Evolutionary conservation across 2,888 invertebrate genomes (phyloP).

Genomic region (Bembecia ichneumoniformis): DNA sequence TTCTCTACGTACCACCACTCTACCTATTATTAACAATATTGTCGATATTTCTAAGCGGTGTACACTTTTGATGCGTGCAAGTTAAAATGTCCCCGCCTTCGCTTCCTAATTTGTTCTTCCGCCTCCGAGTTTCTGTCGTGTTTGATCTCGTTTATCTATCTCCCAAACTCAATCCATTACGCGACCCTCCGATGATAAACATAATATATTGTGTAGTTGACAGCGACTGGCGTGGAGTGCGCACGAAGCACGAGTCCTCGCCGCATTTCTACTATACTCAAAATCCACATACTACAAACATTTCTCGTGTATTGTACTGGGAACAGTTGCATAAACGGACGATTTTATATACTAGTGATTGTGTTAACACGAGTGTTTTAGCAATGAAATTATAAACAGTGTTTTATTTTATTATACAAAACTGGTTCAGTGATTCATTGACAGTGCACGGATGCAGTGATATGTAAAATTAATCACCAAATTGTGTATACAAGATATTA

Average conservation of each 20-base stretch:
- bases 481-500: neutral
- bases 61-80: neutral
- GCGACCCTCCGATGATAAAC: slow-evolving; percentile 54
- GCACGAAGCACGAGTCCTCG: slow-evolving; percentile 18
- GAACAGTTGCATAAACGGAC: neutral
- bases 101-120: slow-evolving; percentile 51
- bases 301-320: neutral
- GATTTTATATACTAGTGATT: no score
- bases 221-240: slow-evolving; percentile 35
- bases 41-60: neutral
- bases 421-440: slow-evolving; percentile 40
- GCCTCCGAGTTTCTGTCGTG: slow-evolving; percentile 49
- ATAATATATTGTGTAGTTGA: slow-evolving; percentile 27
- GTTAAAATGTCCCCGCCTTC: neutral
- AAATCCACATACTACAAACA: slow-evolving; percentile 23
- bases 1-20: neutral
- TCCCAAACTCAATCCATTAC: slow-evolving; percentile 57
- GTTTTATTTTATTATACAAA: slow-evolving; percentile 7
- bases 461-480: slow-evolving; percentile 15
- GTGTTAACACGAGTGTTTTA: no score
- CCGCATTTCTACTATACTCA: slow-evolving; percentile 8
- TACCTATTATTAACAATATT: no score
- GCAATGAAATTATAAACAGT: no score
- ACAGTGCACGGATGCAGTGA: slow-evolving; percentile 36
- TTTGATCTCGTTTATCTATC: slow-evolving; percentile 62